phyloP scores from a whole-genome alignment of 2,888 invertebrate species.

The Eurytoma californica region DNA sequence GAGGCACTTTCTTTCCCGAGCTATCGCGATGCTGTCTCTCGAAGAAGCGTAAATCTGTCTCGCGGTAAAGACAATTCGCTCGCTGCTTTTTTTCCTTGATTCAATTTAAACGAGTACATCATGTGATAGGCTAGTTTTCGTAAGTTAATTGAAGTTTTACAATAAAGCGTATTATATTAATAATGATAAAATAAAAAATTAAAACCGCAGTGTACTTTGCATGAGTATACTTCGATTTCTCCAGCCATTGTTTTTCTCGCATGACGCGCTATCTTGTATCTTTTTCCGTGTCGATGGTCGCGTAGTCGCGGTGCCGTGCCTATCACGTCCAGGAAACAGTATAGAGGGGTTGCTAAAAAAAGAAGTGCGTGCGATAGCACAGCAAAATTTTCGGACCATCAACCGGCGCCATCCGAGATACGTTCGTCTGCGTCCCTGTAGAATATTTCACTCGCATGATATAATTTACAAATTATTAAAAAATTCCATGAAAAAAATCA shows the following conservation, averaged over 20 bases:
- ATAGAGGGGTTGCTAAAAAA: neutral
- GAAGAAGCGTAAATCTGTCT: too few relatives aligned
- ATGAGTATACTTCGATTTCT: constrained; percentile 5
- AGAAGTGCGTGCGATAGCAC: neutral
- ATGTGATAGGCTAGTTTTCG: too few relatives aligned
- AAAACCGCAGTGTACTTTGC: neutral
- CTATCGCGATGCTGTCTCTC: neutral
- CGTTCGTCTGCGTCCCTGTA: too few relatives aligned
- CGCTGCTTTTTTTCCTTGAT: too few relatives aligned
- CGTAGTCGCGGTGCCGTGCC: neutral
- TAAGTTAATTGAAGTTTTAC: too few relatives aligned
- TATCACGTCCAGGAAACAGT: neutral
- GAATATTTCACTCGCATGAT: too few relatives aligned
- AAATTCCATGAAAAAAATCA: too few relatives aligned
- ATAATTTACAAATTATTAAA: too few relatives aligned
- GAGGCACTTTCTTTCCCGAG: constrained; percentile 13
- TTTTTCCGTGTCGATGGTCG: constrained; percentile 37
- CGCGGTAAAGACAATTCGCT: too few relatives aligned
- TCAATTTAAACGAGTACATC: too few relatives aligned
- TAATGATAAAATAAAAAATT: neutral
- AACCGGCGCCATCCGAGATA: too few relatives aligned
- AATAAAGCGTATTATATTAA: too few relatives aligned
- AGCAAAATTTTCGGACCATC: neutral
- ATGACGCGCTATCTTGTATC: constrained; percentile 17
- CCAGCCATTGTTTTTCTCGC: constrained; percentile 14